Base-by-base conservation (phyloP, 2,888 invertebrate species). In the Endomychus coccineus region DNA sequence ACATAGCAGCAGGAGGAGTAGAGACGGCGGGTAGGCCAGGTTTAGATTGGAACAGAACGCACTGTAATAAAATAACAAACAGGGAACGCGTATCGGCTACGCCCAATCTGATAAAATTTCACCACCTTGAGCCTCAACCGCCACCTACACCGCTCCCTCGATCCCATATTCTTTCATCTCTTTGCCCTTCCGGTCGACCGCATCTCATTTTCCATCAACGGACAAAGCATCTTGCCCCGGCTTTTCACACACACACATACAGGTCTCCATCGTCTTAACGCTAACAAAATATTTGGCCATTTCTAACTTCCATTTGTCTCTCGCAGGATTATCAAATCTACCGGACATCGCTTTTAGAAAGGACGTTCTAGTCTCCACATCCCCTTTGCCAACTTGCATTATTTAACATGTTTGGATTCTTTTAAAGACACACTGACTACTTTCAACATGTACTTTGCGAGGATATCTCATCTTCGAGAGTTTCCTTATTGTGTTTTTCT, bases 41-140 rank as follows among this genome's bases (percentile, higher is more conserved):
- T 19, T 19, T 48, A 51, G 54, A 55, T 56, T 56, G 54, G 54
- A 55, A 55, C 50, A 50, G 48, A 52, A 52, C 49, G 48, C 49
- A 44, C 46, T 47, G 55, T 56, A 56, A 58, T 55, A 58, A 58
- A 56, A 56, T 57, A 57, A 56, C 55, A 55, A 56, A 55, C 53
- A 54, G 49, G 45, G 49, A 52, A 50, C 52, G 49, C 52, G 49
- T n/a, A n/a, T 52, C 54, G 48, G 53, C 57, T 55, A 55, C 56
- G 56, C 58, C 56, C 55, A 44, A 46, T 45, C 49, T 43, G 46
- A 49, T 50, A 50, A 50, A 52, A 48, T 51, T 50, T 51, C 46
- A 44, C 48, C 46, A 49, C 49, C 47, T 48, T 19, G 6, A 7
- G n/a, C n/a, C n/a, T n/a, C n/a, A n/a, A n/a, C n/a, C n/a, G n/a